These are phyloP conservation scores for Colistium nudipinnis DNA, from an alignment of 2,113 vertebrate genomes.

Conservation along the genomic window DNA sequence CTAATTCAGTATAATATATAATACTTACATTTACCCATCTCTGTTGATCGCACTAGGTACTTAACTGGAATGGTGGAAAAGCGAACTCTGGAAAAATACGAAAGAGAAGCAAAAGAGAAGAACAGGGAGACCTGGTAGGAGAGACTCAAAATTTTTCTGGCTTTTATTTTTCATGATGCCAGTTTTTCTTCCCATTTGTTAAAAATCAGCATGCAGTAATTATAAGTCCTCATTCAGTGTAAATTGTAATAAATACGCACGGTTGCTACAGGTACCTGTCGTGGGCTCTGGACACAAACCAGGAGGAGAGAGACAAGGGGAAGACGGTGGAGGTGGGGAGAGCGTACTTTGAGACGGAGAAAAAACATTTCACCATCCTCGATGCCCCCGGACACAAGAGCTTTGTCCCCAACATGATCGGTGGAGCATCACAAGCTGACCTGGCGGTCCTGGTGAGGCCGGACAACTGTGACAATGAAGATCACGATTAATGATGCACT, in stretches of 20 bases:
- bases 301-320: constrained; percentile 98
- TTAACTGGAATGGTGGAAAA: constrained; percentile 99
- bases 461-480: too few species aligned
- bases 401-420: constrained; percentile 99
- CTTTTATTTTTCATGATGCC: not conserved
- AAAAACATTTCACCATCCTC: constrained; percentile 98
- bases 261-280: constrained; percentile 90
- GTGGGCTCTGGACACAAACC: constrained; percentile 99
- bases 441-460: constrained; percentile 97
- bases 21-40: too few species aligned
- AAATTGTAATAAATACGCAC: not conserved
- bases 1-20: too few species aligned
- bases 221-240: not conserved
- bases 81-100: constrained; percentile 98
- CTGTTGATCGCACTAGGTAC: too few species aligned
- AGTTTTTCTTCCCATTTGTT: too few species aligned
- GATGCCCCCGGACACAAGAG: constrained; percentile 99
- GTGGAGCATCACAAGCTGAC: constrained; percentile 97
- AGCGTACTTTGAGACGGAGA: constrained; percentile 98
- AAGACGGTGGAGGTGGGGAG: constrained; percentile 99
- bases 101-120: constrained; percentile 99
- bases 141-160: not conserved
- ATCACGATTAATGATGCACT: too few species aligned
- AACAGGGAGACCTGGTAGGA: constrained; percentile 99
- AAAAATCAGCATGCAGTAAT: too few species aligned